phyloP scores from a whole-genome alignment of 2,113 vertebrate genomes.

The Crotalus viridis region DNA sequence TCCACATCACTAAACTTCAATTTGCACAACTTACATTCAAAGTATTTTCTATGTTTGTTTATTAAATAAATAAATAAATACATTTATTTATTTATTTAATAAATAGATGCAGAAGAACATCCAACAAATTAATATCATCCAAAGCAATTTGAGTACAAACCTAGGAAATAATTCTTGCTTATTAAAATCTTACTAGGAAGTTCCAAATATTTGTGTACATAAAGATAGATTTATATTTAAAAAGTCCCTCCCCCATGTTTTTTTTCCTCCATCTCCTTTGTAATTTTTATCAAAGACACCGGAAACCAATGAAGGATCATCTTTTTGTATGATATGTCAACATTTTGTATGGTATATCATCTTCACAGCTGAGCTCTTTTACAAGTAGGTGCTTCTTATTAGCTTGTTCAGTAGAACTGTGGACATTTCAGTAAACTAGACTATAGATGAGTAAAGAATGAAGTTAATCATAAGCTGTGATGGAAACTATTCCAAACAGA shows the following conservation, averaged over 20 bases:
- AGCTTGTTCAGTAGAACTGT: accelerated
- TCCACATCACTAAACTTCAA: not conserved
- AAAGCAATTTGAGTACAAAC: not conserved
- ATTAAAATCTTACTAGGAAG: slow-evolving; percentile 37
- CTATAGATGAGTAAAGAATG: not conserved
- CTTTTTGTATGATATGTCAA: not conserved
- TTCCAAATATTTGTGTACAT: not conserved
- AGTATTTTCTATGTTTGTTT: not conserved
- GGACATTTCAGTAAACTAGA: not conserved
- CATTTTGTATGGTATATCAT: not conserved
- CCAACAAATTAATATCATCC: not conserved
- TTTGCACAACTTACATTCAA: not conserved
- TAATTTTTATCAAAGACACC: not conserved
- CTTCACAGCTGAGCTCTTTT: not conserved
- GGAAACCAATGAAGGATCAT: slow-evolving; percentile 21
- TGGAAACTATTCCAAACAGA: not conserved
- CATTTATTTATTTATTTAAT: not conserved
- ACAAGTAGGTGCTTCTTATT: not conserved
- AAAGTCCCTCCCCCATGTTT: not conserved
- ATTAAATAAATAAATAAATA: not conserved
- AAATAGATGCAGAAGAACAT: not conserved
- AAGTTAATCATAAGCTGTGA: not conserved
- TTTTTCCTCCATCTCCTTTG: not conserved
- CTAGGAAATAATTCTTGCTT: not conserved
- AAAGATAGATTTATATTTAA: not conserved